Conservation (phyloP, 2,113 vertebrate species). For the Macquaria australasica region DNA sequence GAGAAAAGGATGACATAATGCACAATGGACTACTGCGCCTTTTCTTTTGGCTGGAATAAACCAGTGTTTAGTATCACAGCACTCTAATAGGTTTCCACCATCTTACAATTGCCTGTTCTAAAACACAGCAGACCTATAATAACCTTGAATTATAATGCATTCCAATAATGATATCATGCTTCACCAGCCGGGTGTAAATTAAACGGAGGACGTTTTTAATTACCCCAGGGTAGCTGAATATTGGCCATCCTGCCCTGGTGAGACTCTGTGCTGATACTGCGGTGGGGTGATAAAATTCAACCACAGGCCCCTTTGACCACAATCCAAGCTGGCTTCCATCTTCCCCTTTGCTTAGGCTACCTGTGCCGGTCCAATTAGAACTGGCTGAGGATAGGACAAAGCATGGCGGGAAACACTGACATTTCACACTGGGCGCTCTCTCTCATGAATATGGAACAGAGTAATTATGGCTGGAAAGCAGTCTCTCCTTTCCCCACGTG, state of each 20-base stretch:
- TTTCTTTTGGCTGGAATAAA: slow-evolving; percentile 25
- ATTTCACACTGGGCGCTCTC: slow-evolving; percentile 66
- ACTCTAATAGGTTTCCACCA: slow-evolving; percentile 42
- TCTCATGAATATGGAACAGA: slow-evolving; percentile 77
- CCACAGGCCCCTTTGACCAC: slow-evolving; percentile 77
- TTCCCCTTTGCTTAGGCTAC: slow-evolving; percentile 51
- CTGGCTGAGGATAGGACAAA: slow-evolving; percentile 57
- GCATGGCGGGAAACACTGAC: slow-evolving; percentile 69
- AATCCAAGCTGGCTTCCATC: slow-evolving; percentile 69
- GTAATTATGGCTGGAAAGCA: slow-evolving; percentile 75
- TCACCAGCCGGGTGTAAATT: slow-evolving; percentile 75
- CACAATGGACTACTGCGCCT: slow-evolving; percentile 29
- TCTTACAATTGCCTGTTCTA: slow-evolving; percentile 49
- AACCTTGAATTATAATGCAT: slow-evolving; percentile 76
- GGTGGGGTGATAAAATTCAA: slow-evolving; percentile 77
- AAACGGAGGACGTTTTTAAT: slow-evolving; percentile 76
- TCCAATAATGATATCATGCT: slow-evolving; percentile 77
- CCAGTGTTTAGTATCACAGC: slow-evolving; percentile 20
- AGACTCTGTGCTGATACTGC: slow-evolving; percentile 72
- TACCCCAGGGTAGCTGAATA: slow-evolving; percentile 76
- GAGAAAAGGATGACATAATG: slow-evolving; percentile 53
- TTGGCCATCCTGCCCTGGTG: slow-evolving; percentile 69
- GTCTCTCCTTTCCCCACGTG: slow-evolving; percentile 34
- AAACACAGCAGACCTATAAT: slow-evolving; percentile 67
- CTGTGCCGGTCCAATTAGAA: slow-evolving; percentile 73